Conservation (phyloP, 2,888 invertebrate genomes). For the Abrostola tripartita region DNA sequence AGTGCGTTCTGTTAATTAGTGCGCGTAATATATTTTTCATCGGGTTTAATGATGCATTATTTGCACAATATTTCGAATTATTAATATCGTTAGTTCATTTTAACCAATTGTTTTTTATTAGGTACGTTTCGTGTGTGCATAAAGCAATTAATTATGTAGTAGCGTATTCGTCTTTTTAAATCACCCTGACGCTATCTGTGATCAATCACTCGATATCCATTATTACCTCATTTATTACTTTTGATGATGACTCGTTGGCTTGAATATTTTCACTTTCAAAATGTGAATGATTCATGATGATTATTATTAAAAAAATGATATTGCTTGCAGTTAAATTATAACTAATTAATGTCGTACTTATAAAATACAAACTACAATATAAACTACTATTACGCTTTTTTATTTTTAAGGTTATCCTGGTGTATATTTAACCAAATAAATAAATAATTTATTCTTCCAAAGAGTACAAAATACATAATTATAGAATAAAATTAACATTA, state of each 20-base stretch:
- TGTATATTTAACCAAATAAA: no score
- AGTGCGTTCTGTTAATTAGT: constrained; percentile 48
- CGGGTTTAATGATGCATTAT: constrained; percentile 8
- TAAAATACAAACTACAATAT: no score
- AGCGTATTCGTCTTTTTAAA: constrained; percentile 5
- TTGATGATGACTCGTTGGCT: not conserved
- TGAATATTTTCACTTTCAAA: not conserved
- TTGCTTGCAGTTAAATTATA: not conserved
- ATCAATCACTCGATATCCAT: constrained; percentile 18
- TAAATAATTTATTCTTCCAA: no score
- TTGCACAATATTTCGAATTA: not conserved
- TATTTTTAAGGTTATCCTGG: no score
- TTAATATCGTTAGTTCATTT: no score
- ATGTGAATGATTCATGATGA: not conserved
- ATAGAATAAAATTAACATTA: no score
- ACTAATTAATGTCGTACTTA: not conserved
- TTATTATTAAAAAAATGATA: not conserved
- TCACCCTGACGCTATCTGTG: constrained; percentile 17
- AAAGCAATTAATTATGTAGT: no score
- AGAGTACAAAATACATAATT: no score
- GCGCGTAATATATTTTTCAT: constrained; percentile 19
- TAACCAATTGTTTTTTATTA: no score
- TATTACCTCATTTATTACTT: not conserved
- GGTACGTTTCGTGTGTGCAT: no score
- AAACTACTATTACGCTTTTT: no score